Conservation (phyloP, 2,888 invertebrate genomes). For the Hirudinaria manillensis region DNA sequence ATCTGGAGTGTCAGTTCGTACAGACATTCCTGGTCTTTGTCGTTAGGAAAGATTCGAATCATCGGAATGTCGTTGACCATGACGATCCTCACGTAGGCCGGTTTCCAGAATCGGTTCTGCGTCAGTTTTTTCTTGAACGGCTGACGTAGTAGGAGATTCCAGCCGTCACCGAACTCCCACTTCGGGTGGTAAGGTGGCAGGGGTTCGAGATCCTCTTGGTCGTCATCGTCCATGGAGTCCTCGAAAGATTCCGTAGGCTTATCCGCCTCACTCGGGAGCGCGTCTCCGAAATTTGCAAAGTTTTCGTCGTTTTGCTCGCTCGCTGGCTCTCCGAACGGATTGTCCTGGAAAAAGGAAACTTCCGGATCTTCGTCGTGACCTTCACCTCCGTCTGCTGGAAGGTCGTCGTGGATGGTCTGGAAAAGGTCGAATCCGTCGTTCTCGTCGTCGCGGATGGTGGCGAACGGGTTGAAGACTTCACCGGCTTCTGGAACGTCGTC, state of each 20-base stretch:
- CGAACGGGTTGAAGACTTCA: conserved; percentile 40
- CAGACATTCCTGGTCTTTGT: conserved; percentile 81
- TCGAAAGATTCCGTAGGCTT: conserved; percentile 16
- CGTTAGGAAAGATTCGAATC: conserved; percentile 76
- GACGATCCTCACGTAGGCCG: conserved; percentile 77
- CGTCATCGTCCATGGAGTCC: conserved; percentile 42
- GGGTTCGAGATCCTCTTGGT: conserved; percentile 63
- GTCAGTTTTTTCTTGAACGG: conserved; percentile 52
- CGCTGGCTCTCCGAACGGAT: conserved; percentile 51
- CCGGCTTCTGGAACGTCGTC: background rate
- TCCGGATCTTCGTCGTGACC: conserved; percentile 25
- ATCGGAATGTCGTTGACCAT: conserved; percentile 67
- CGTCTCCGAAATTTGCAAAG: conserved; percentile 48
- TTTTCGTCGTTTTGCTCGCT: conserved; percentile 44
- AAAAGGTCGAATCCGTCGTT: conserved; percentile 43
- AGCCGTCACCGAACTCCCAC: conserved; percentile 70
- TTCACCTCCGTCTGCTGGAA: conserved; percentile 31
- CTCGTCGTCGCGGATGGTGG: conserved; percentile 36
- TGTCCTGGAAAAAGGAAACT: conserved; percentile 47
- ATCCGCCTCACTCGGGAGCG: background rate
- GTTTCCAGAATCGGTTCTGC: conserved; percentile 80
- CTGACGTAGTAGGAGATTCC: conserved; percentile 91
- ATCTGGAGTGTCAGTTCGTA: conserved; percentile 74
- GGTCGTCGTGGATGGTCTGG: conserved; percentile 40
- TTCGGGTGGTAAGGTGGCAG: conserved; percentile 81